Evolutionary conservation across 2,113 vertebrate species (phyloP).

Genomic region (Oplegnathus fasciatus): DNA sequence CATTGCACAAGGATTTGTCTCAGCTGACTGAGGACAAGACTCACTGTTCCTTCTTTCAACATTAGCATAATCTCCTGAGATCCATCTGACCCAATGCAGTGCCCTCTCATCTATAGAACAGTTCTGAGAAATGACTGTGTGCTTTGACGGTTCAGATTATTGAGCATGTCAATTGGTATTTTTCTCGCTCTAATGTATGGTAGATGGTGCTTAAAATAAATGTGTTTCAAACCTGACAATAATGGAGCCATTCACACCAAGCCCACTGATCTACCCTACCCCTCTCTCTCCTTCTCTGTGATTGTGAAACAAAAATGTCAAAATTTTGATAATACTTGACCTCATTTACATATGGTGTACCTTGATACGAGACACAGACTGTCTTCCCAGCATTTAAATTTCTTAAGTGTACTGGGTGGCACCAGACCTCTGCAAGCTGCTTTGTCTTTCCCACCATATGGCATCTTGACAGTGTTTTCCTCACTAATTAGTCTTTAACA

Average conservation of each 20-base stretch:
- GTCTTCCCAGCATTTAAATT: constrained; percentile 78
- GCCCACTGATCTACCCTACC: neutral
- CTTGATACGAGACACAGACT: constrained; percentile 78
- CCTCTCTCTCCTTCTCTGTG: neutral
- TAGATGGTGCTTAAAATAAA: constrained; percentile 55
- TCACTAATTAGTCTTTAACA: constrained; percentile 89
- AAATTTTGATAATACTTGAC: constrained; percentile 78
- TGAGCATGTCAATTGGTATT: constrained; percentile 64
- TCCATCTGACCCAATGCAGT: constrained; percentile 71
- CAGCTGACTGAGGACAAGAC: constrained; percentile 72
- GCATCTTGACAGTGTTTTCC: constrained; percentile 86
- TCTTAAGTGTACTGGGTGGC: constrained; percentile 80
- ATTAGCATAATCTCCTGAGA: constrained; percentile 79
- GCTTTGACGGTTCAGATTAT: constrained; percentile 68
- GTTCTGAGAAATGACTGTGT: constrained; percentile 59
- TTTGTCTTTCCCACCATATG: constrained; percentile 85
- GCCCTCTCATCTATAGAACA: constrained; percentile 57
- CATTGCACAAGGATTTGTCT: constrained; percentile 71
- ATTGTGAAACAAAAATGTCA: constrained; percentile 66
- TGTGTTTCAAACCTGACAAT: constrained; percentile 51
- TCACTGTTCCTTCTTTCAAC: constrained; percentile 61
- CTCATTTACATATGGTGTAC: constrained; percentile 83
- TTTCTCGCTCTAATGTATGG: constrained; percentile 32
- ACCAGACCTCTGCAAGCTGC: constrained; percentile 84
- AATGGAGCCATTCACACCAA: constrained; percentile 42